Percentiles rank a stretch among this genome's conserved stretches.
Conservation (phyloP, 1,140 invertebrate species). For the Drosophila elegans region DNA sequence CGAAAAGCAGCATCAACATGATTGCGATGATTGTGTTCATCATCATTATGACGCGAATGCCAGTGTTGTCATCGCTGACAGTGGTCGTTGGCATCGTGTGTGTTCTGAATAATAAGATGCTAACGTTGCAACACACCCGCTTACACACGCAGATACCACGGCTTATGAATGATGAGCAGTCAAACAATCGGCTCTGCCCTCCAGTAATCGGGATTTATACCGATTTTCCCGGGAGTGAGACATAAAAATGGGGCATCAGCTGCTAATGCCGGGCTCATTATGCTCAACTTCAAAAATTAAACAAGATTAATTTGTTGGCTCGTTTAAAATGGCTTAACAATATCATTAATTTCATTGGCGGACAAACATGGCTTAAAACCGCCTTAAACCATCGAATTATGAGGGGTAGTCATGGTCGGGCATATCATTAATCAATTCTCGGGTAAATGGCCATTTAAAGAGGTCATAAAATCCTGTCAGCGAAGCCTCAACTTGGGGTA, state of each 20-base stretch:
- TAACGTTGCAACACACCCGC: slow-evolving; percentile 60
- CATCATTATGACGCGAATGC: slow-evolving; percentile 12
- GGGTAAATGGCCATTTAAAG: slow-evolving; percentile 40
- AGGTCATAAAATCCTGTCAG: slow-evolving; percentile 49
- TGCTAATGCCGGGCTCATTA: slow-evolving; percentile 51
- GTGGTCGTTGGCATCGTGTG: slow-evolving; percentile 38
- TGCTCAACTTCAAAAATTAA: slow-evolving; percentile 47
- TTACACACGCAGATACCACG: slow-evolving; percentile 12
- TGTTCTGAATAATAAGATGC: slow-evolving; percentile 70
- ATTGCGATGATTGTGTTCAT: slow-evolving; percentile 12
- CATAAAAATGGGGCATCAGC: slow-evolving; percentile 31
- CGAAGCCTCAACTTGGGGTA: slow-evolving; percentile 17
- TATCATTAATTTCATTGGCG: slow-evolving; percentile 68
- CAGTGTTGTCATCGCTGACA: slow-evolving; percentile 63
- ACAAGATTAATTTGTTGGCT: slow-evolving; percentile 76
- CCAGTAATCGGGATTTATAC: slow-evolving; percentile 39
- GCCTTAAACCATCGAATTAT: slow-evolving; percentile 37
- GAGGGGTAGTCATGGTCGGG: not conserved
- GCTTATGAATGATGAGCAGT: slow-evolving; percentile 72
- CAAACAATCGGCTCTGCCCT: slow-evolving; percentile 54
- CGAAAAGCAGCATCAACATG: slow-evolving; percentile 27
- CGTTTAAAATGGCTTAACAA: slow-evolving; percentile 63
- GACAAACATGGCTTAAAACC: slow-evolving; percentile 40
- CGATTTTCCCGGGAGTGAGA: slow-evolving; percentile 14
- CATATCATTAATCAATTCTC: slow-evolving; percentile 55